Percentiles rank a stretch among this genome's conserved stretches.
These are phyloP conservation scores for Trematomus bernacchii DNA, from an alignment of 2,797 vertebrate genomes.

Conservation along the genomic window DNA sequence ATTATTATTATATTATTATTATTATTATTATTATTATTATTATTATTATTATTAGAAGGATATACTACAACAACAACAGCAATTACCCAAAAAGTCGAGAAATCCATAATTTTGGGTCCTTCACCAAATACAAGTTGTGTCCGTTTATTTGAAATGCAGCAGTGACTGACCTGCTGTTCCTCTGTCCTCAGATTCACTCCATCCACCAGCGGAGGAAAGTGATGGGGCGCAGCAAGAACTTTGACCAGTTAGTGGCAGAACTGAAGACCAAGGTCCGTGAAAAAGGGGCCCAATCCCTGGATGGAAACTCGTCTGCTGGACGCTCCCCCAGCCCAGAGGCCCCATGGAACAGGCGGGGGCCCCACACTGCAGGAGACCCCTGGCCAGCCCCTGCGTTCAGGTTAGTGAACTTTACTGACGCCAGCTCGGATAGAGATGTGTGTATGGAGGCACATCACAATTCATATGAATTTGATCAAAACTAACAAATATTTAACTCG, in stretches of 20 bases:
- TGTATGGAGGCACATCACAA: too few relatives aligned
- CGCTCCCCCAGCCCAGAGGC: constrained; percentile 80
- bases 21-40: too few relatives aligned
- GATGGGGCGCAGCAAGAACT: constrained; percentile 91
- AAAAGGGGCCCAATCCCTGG: constrained; percentile 75
- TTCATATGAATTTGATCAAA: too few relatives aligned
- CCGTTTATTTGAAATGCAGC: background rate
- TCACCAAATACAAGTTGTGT: background rate
- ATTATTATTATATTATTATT: too few relatives aligned
- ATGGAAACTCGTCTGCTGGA: constrained; percentile 68
- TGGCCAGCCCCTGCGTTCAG: constrained; percentile 87
- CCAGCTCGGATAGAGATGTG: too few relatives aligned
- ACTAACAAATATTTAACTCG: too few relatives aligned
- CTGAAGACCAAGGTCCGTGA: constrained; percentile 92
- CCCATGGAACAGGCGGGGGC: constrained; percentile 65
- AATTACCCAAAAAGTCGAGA: too few relatives aligned
- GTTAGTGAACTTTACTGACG: constrained; percentile 66
- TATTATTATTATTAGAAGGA: too few relatives aligned
- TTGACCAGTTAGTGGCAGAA: constrained; percentile 93
- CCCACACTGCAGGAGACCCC: constrained; percentile 83
- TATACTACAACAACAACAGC: too few relatives aligned
- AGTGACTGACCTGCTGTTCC: background rate
- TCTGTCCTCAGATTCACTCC: constrained; percentile 90
- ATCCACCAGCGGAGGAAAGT: constrained; percentile 95
- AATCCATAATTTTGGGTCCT: background rate